Evolutionary conservation across 2,113 vertebrate genomes (phyloP).

Genomic region (Erythrocebus patas): DNA sequence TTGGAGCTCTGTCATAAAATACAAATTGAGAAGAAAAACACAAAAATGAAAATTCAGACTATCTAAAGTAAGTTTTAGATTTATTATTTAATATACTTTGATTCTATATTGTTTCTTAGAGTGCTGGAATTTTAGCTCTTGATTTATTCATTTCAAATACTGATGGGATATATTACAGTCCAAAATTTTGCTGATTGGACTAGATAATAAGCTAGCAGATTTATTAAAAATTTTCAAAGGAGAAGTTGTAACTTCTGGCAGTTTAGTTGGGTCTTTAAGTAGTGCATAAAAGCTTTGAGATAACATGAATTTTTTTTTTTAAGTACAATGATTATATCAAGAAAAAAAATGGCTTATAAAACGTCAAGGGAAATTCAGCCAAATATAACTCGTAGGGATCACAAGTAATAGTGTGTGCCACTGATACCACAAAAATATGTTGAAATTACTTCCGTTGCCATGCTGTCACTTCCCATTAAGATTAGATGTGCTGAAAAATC

Average conservation of each 20-base stretch:
- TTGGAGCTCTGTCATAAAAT: background rate
- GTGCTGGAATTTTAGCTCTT: background rate
- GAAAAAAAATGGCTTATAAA: background rate
- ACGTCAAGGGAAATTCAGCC: background rate
- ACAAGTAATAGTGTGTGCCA: background rate
- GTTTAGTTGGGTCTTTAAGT: background rate
- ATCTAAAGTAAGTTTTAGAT: background rate
- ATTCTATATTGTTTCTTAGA: background rate
- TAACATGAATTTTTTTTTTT: background rate
- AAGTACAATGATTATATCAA: background rate
- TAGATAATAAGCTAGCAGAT: background rate
- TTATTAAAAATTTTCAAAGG: background rate
- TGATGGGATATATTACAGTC: background rate
- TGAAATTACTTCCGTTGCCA: background rate
- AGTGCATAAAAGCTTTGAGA: background rate
- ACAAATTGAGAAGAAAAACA: background rate
- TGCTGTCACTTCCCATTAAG: background rate
- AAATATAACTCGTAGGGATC: background rate
- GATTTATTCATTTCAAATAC: background rate
- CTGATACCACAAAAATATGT: background rate
- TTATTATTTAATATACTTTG: background rate
- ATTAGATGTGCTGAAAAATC: background rate
- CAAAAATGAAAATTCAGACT: background rate
- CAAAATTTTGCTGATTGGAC: background rate
- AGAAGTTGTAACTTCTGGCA: background rate